phyloP scores from a whole-genome alignment of 2,888 invertebrate genomes.

The Pasiphila rectangulata region DNA sequence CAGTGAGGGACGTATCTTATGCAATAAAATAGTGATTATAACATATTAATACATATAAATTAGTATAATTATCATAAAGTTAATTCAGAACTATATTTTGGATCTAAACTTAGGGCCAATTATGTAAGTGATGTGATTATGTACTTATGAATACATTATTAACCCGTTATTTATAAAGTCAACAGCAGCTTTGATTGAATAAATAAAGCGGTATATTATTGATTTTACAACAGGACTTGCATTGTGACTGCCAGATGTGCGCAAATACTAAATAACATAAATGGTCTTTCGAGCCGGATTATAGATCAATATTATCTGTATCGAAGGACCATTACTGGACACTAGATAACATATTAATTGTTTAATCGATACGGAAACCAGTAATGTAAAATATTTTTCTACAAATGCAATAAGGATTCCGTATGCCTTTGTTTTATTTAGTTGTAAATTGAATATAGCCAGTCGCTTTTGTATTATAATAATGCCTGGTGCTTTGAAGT shows the following conservation, averaged over 20 bases:
- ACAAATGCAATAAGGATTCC: too few relatives aligned
- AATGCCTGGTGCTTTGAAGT: slow-evolving; percentile 34
- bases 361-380: too few relatives aligned
- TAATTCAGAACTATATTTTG: slow-evolving; percentile 29
- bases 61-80: slow-evolving; percentile 23
- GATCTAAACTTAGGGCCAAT: slow-evolving; percentile 49
- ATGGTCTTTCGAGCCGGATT: background rate
- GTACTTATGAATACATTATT: slow-evolving; percentile 12
- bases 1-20: slow-evolving; percentile 48
- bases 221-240: slow-evolving; percentile 6
- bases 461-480: slow-evolving; percentile 29
- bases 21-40: slow-evolving; percentile 22
- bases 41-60: slow-evolving; percentile 16
- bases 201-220: slow-evolving; percentile 7
- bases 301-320: slow-evolving; percentile 6
- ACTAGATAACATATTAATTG: too few relatives aligned
- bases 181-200: background rate
- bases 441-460: slow-evolving; percentile 12
- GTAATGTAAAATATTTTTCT: too few relatives aligned
- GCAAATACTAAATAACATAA: background rate
- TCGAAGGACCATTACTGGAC: background rate
- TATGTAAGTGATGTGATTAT: slow-evolving; percentile 38
- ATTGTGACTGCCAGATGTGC: background rate
- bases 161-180: slow-evolving; percentile 12
- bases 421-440: too few relatives aligned